phyloP scores from a whole-genome alignment of 2,888 invertebrate genomes.

The Peribatodes rhomboidaria region DNA sequence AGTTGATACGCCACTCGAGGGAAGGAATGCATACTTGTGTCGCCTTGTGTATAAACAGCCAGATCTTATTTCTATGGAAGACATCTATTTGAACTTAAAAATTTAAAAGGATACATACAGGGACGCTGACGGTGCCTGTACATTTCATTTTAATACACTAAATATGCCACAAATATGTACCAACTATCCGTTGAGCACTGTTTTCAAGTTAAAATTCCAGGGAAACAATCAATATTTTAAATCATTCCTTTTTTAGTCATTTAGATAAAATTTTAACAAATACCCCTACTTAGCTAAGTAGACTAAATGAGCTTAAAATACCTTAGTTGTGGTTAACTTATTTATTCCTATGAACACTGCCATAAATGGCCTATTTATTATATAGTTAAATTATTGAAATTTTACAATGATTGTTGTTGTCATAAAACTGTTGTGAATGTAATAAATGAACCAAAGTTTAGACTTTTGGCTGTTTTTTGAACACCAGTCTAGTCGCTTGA shows the following conservation, averaged over 20 bases:
- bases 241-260: conserved; percentile 29
- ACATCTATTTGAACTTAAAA: too few relatives aligned
- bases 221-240: background rate
- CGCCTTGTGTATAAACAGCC: too few relatives aligned
- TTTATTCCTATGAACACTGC: conserved; percentile 65
- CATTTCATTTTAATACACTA: background rate
- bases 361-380: conserved; percentile 73
- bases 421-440: conserved; percentile 67
- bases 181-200: background rate
- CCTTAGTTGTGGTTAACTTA: conserved; percentile 43
- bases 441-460: conserved; percentile 74
- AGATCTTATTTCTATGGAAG: too few relatives aligned
- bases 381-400: conserved; percentile 53
- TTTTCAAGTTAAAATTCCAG: background rate
- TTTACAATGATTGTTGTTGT: conserved; percentile 50
- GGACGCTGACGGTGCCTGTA: too few relatives aligned
- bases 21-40: too few relatives aligned
- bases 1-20: too few relatives aligned
- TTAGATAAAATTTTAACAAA: background rate
- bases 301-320: conserved; percentile 57
- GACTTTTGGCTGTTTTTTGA: conserved; percentile 72
- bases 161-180: background rate
- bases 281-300: conserved; percentile 7
- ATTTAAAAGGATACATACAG: too few relatives aligned
- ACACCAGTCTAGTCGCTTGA: conserved; percentile 76